Base-by-base conservation (phyloP, 2,797 vertebrate species). In the Characodon lateralis region DNA sequence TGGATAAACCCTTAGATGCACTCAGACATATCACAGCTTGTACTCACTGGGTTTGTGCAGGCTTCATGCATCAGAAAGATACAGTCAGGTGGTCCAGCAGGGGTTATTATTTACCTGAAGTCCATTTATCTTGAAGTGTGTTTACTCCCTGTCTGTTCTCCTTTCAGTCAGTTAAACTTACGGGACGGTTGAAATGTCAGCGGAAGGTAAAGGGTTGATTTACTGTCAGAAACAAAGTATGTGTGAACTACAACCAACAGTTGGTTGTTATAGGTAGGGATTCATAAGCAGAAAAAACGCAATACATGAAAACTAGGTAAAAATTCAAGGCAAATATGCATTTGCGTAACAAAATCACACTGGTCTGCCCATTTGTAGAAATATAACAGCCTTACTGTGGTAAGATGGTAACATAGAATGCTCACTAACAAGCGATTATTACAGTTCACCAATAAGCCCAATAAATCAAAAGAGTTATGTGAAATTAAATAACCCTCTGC, bases 1-100 rank as follows among this genome's bases (percentile, higher is more conserved):
- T 3, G 79, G 87, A 77, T 87, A 89, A 88, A 88, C 9, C 75
- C 77, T 72, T 51, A 53, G 87, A 88, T 83, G 78, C 75, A 71
- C 76, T 81, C 71, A 73, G 78, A 88, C 85, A 43, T 31, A 58
- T 78, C 73, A 69, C 72, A 76, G 78, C 46, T 26, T 12, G 12
- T 9, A 26, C 78, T 79, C 79, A 2, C 46, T 1, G 72, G 69
- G 73, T 81, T 35, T 61, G 39, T 58, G 0, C 31, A 78, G 77
- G n/a, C 59, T 72, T 56, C 61, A 12, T 46, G 31, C 66, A 76
- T 82, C 82, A 80, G 39, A 12, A 5, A 14, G 68, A 85, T 6
- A n/a, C 0, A 72, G 72, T 61, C 85, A 70, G 76, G 41, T 39
- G 48, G 51, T 70, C 56, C 2, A 1, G 31, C 50, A 18, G 24